These are phyloP conservation scores for Micropoecilia bifurca DNA, from an alignment of 2,797 vertebrate genomes.

Conservation along the genomic window DNA sequence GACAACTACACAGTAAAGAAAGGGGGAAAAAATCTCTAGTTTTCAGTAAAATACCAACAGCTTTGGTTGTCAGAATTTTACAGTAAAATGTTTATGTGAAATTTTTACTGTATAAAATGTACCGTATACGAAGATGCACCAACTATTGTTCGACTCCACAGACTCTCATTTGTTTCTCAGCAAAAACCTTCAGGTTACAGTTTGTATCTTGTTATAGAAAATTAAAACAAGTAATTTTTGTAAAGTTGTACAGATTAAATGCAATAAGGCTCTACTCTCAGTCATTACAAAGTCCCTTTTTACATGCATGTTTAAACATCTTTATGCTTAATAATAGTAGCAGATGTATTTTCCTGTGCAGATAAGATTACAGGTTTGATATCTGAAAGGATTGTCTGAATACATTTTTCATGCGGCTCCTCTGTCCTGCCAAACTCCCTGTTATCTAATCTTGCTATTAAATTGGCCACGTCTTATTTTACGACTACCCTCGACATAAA, in stretches of 20 bases:
- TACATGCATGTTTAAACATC: neutral
- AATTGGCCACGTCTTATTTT: slow-evolving; percentile 9
- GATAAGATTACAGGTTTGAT: slow-evolving; percentile 10
- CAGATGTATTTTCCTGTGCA: neutral
- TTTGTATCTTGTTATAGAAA: neutral
- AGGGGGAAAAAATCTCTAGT: too few relatives aligned
- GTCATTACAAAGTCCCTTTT: neutral
- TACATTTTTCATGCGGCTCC: slow-evolving; percentile 5
- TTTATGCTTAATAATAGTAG: neutral
- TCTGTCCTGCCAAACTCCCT: neutral
- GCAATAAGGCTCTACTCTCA: neutral
- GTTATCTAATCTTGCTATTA: slow-evolving; percentile 18
- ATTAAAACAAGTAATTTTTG: neutral
- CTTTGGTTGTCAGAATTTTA: neutral
- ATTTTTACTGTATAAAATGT: too few relatives aligned
- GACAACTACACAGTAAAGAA: neutral
- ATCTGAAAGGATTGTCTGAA: slow-evolving; percentile 7
- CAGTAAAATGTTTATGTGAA: too few relatives aligned
- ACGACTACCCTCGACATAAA: slow-evolving; percentile 19
- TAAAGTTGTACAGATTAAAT: neutral
- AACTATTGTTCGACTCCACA: neutral
- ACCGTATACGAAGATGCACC: neutral
- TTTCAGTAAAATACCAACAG: too few relatives aligned
- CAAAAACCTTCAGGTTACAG: neutral
- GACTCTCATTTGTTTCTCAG: neutral